Percentiles rank a stretch among this genome's conserved stretches.
These are phyloP conservation scores for Synergus itoensis DNA, from an alignment of 2,888 invertebrate species.

Conservation along the genomic window DNA sequence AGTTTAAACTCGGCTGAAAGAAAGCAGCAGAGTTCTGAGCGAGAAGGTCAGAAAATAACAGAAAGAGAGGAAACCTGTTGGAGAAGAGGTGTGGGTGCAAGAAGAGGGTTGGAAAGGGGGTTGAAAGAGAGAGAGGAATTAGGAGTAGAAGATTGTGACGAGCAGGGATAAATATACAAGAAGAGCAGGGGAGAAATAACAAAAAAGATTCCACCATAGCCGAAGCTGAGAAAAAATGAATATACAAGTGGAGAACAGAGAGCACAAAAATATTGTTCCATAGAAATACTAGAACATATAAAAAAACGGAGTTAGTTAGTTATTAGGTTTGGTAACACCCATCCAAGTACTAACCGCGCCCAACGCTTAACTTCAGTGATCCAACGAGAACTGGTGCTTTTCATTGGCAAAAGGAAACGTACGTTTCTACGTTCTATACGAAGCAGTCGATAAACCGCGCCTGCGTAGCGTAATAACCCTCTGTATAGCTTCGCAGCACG, in stretches of 20 bases:
- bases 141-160: slow-evolving; percentile 49
- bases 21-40: slow-evolving; percentile 40
- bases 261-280: slow-evolving; percentile 69
- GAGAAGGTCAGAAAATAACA: slow-evolving; percentile 43
- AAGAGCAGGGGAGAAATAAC: slow-evolving; percentile 30
- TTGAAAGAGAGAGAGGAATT: slow-evolving; percentile 45
- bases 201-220: slow-evolving; percentile 67
- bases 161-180: background rate
- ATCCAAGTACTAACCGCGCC: too few relatives aligned
- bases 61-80: slow-evolving; percentile 43
- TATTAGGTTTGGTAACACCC: too few relatives aligned
- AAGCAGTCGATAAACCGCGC: slow-evolving; percentile 74
- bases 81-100: slow-evolving; percentile 45
- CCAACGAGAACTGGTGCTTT: too few relatives aligned
- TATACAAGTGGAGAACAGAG: slow-evolving; percentile 52
- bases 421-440: slow-evolving; percentile 62
- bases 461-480: slow-evolving; percentile 62
- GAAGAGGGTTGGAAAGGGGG: slow-evolving; percentile 52
- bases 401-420: slow-evolving; percentile 53
- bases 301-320: slow-evolving; percentile 46
- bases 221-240: slow-evolving; percentile 67
- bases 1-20: slow-evolving; percentile 3
- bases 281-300: background rate
- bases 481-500: slow-evolving; percentile 39
- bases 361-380: too few relatives aligned